Evolutionary conservation across 1,140 invertebrate species (phyloP).

Genomic region (Trichonephila inaurata): DNA sequence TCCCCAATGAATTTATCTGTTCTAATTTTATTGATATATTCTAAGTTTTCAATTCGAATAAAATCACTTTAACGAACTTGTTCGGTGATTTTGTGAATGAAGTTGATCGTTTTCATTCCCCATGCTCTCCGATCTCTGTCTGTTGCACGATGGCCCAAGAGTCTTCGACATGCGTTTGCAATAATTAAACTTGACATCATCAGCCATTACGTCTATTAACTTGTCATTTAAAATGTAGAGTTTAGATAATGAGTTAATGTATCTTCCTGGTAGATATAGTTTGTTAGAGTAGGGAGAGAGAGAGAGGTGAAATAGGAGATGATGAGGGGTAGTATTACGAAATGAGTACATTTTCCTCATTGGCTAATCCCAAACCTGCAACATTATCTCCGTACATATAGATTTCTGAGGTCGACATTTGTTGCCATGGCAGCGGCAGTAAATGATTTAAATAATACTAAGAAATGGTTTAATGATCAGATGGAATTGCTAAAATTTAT

Average conservation of each 20-base stretch:
- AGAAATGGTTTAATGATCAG: no score
- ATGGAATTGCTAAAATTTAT: no score
- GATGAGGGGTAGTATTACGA: neutral
- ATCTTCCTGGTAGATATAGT: neutral
- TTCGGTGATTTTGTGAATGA: no score
- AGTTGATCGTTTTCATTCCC: neutral
- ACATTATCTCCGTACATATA: neutral
- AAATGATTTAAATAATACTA: no score
- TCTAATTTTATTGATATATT: neutral
- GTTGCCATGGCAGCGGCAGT: neutral
- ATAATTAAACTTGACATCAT: conserved; percentile 15
- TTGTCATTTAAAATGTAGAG: conserved; percentile 8
- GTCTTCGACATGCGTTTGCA: neutral
- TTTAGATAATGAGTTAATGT: conserved; percentile 17
- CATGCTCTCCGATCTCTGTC: neutral
- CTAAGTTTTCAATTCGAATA: neutral
- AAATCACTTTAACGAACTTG: neutral
- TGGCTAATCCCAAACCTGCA: neutral
- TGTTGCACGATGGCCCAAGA: neutral
- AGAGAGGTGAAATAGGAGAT: neutral
- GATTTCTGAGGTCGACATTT: neutral
- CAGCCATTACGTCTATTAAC: conserved; percentile 5
- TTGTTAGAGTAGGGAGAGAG: neutral
- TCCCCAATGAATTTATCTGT: neutral
- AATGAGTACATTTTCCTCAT: neutral